Percentiles rank a stretch among this genome's conserved stretches.
Evolutionary conservation across 2,888 invertebrate genomes (phyloP).

Genomic region (Acrobeloides nanus): DNA sequence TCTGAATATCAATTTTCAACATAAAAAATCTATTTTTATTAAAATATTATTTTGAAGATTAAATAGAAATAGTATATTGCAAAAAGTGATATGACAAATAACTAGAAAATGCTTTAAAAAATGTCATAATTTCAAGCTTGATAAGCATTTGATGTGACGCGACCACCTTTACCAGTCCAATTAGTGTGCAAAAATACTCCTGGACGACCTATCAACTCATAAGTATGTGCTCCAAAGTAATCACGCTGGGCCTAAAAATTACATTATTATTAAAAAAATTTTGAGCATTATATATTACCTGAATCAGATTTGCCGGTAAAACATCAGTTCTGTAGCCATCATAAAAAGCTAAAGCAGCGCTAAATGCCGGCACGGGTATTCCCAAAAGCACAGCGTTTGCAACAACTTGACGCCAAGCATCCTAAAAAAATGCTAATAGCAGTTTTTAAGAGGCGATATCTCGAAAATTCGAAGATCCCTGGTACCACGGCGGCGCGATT

Average conservation of each 20-base stretch:
- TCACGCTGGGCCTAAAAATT: constrained; percentile 76
- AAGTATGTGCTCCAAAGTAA: constrained; percentile 97
- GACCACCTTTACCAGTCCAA: constrained; percentile 97
- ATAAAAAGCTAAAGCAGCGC: constrained; percentile 88
- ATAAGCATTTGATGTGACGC: constrained; percentile 87
- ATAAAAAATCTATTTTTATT: neutral
- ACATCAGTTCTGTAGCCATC: constrained; percentile 82
- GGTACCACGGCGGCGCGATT: too few relatives aligned
- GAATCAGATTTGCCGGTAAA: constrained; percentile 87
- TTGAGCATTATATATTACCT: constrained; percentile 58
- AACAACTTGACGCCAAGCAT: constrained; percentile 77
- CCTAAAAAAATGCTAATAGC: constrained; percentile 45
- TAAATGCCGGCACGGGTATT: constrained; percentile 86
- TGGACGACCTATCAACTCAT: constrained; percentile 76
- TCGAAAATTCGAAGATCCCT: too few relatives aligned
- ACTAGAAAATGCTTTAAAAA: neutral
- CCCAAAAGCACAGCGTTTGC: constrained; percentile 65
- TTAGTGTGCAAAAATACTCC: constrained; percentile 90
- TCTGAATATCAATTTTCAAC: neutral
- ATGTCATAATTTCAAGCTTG: neutral
- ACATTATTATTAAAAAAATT: too few relatives aligned
- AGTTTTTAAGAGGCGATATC: neutral
- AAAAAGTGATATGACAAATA: too few relatives aligned
- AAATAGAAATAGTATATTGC: too few relatives aligned
- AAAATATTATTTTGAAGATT: too few relatives aligned